These are phyloP conservation scores for Trinorchestia longiramus DNA, from an alignment of 1,140 invertebrate genomes.

Conservation along the genomic window DNA sequence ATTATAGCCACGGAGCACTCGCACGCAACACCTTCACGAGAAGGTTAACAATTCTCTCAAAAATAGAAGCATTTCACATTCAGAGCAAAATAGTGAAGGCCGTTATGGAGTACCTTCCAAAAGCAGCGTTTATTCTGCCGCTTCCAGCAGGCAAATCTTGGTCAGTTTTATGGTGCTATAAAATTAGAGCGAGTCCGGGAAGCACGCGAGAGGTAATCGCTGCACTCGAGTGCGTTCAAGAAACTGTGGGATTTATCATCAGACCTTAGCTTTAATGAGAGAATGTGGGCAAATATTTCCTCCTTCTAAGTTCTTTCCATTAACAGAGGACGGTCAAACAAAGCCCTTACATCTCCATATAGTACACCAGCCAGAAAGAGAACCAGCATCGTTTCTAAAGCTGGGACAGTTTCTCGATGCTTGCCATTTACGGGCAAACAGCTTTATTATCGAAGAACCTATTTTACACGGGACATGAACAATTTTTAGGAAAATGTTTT, in stretches of 20 bases:
- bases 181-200: constrained; percentile 10
- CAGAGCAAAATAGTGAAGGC: neutral
- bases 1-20: neutral
- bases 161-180: constrained; percentile 33
- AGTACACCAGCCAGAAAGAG: neutral
- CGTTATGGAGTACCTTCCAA: neutral
- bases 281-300: constrained; percentile 7
- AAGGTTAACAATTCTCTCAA: constrained; percentile 7
- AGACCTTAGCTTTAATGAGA: neutral
- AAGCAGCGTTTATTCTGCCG: neutral
- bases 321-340: neutral
- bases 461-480: neutral
- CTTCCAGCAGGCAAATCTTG: constrained; percentile 35
- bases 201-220: constrained; percentile 4
- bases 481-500: neutral
- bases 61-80: neutral
- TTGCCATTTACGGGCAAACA: neutral
- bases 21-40: neutral
- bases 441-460: neutral
- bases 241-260: neutral
- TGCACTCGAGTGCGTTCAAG: constrained; percentile 5
- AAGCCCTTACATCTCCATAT: neutral
- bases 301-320: neutral
- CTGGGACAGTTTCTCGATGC: neutral
- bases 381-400: neutral